Base-by-base conservation (phyloP, 2,797 vertebrate species). In the Sciurus carolinensis region DNA sequence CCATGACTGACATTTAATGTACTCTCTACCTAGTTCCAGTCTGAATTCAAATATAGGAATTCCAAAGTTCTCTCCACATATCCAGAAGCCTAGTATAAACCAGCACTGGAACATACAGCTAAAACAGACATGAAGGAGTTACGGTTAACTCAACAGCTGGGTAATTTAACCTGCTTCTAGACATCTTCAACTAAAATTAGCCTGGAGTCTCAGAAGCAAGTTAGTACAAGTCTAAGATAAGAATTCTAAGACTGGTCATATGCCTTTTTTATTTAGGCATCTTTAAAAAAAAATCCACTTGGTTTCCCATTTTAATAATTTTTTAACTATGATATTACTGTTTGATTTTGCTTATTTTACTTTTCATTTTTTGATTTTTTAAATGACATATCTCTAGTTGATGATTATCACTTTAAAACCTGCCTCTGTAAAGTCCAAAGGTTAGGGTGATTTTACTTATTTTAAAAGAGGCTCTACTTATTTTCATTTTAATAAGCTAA, bases 401-500 rank as follows among this genome's bases (percentile, higher is more conserved):
- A 42, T 92, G 44, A 92, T 39, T 62, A 66, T 44, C 42, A 77
- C 30, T 96, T 89, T 69, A 64, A 90, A 84, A 86, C 66, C 33
- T 77, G 87, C 66, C 6, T 87, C 36, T 67, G 47, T 14, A 62
- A 0, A 88, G 12, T 24, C 44, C 86, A 77, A 47, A 93, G 28
- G n/a, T n/a, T 30, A 86, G 66, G 57, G 28, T 62, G 30, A 47
- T 81, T 76, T 36, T 66, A 42, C 11, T 66, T 73, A 30, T 72
- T 85, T 92, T 47, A 72, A 1, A 75, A 77, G 33, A 94, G 10
- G 28, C 75, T 93, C 72, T 54, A 84, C 13, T 85, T 87, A 33
- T 67, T 95, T 89, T 57, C 4, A 66, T 91, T 93, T 94, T 82
- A 94, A 1, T 57, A 96, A 85, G n/a, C 90, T 88, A 83, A 88